phyloP scores from a whole-genome alignment of 2,797 vertebrate genomes.

The Hemibagrus guttatus region DNA sequence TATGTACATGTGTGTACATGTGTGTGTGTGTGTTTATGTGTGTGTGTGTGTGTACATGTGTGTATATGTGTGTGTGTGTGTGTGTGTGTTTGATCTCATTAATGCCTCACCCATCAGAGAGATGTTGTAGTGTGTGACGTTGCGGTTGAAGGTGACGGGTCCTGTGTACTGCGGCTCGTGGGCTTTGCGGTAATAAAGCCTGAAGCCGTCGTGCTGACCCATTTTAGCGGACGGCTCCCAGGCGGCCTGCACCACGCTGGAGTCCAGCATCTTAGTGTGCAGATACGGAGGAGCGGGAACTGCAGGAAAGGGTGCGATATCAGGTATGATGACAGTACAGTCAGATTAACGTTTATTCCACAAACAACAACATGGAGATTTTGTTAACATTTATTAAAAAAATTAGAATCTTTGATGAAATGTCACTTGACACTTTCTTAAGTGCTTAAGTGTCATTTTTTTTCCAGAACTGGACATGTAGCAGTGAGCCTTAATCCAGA shows the following conservation, averaged over 20 bases:
- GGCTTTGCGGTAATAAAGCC: slow-evolving; percentile 88
- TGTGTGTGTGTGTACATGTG: too few species aligned
- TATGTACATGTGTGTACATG: too few species aligned
- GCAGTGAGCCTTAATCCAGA: not conserved
- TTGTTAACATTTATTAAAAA: not conserved
- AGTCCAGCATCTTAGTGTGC: slow-evolving; percentile 87
- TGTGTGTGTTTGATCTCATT: not conserved
- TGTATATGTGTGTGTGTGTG: too few species aligned
- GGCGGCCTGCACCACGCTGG: slow-evolving; percentile 80
- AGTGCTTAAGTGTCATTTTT: not conserved
- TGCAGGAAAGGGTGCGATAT: slow-evolving; percentile 60
- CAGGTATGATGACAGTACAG: not conserved
- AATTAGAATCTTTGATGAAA: too few species aligned
- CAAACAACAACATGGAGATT: not conserved
- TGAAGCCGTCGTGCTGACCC: slow-evolving; percentile 90
- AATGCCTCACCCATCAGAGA: slow-evolving; percentile 85
- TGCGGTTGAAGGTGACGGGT: slow-evolving; percentile 84
- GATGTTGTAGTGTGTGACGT: slow-evolving; percentile 87
- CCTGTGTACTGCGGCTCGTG: slow-evolving; percentile 82
- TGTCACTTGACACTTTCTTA: too few species aligned
- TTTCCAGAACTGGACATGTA: not conserved
- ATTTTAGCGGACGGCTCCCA: slow-evolving; percentile 93
- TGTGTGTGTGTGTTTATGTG: too few species aligned
- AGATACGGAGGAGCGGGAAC: slow-evolving; percentile 89
- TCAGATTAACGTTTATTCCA: not conserved